phyloP scores from a whole-genome alignment of 2,113 vertebrate species.

The Notarius lentiginosus region DNA sequence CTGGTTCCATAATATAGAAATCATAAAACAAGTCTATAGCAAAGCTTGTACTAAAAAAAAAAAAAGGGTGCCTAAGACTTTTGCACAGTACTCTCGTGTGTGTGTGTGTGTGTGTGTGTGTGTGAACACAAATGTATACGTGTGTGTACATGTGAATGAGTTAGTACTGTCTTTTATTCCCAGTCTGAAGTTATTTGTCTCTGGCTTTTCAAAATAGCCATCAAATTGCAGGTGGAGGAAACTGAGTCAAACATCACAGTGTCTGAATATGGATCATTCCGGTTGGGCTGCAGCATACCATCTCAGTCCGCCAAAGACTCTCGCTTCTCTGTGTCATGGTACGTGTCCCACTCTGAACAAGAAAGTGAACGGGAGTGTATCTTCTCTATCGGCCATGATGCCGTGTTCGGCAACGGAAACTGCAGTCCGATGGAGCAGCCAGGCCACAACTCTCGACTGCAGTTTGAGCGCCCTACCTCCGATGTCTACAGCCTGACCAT shows the following conservation, averaged over 20 bases:
- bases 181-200: slow-evolving; percentile 2
- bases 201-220: slow-evolving; percentile 70
- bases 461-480: slow-evolving; percentile 83
- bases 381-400: slow-evolving; percentile 78
- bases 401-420: slow-evolving; percentile 84
- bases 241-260: slow-evolving; percentile 83
- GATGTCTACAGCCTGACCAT: slow-evolving; percentile 88
- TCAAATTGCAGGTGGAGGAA: slow-evolving; percentile 87
- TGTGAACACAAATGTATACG: background rate
- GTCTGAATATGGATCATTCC: slow-evolving; percentile 80
- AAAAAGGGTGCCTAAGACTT: too few species aligned
- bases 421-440: slow-evolving; percentile 73
- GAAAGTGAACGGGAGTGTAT: slow-evolving; percentile 59
- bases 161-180: background rate
- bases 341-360: slow-evolving; percentile 71
- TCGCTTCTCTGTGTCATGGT: slow-evolving; percentile 92
- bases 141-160: background rate
- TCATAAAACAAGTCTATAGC: too few species aligned
- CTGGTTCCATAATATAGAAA: too few species aligned
- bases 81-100: too few species aligned
- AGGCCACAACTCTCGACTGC: slow-evolving; percentile 81
- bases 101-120: too few species aligned
- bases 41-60: too few species aligned
- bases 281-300: slow-evolving; percentile 85
- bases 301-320: slow-evolving; percentile 88